Percentiles rank a stretch among this genome's conserved stretches.
Conservation (phyloP, 2,797 vertebrate species). For the Enteromius thamalakanensis region DNA sequence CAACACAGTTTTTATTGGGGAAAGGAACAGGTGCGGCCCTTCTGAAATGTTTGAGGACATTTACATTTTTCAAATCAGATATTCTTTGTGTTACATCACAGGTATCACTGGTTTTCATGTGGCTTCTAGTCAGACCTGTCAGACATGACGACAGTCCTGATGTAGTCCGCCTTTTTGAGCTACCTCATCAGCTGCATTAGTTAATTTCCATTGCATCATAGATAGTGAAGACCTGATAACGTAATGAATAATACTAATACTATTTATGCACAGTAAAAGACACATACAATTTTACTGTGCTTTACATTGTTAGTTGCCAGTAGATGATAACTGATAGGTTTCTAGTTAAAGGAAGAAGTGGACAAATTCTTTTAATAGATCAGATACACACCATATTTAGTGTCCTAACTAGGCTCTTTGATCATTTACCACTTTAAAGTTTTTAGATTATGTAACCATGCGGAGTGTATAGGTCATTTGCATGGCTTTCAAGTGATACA, state of each 20-base stretch:
- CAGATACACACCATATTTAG: background rate
- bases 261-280: background rate
- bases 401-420: background rate
- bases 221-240: background rate
- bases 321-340: background rate
- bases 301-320: background rate
- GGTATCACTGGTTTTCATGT: background rate
- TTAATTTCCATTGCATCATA: background rate
- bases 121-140: background rate
- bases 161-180: background rate
- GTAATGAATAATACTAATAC: background rate
- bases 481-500: slow-evolving; percentile 1
- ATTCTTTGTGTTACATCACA: background rate
- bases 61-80: background rate
- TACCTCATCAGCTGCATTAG: background rate
- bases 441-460: background rate
- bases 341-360: background rate
- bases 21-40: background rate
- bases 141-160: background rate
- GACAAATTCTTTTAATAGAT: background rate
- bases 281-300: too few relatives aligned
- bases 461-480: background rate
- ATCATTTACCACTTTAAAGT: background rate
- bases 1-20: background rate
- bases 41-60: slow-evolving; percentile 13